phyloP scores from a whole-genome alignment of 2,888 invertebrate genomes.

The Lithophane socia region DNA sequence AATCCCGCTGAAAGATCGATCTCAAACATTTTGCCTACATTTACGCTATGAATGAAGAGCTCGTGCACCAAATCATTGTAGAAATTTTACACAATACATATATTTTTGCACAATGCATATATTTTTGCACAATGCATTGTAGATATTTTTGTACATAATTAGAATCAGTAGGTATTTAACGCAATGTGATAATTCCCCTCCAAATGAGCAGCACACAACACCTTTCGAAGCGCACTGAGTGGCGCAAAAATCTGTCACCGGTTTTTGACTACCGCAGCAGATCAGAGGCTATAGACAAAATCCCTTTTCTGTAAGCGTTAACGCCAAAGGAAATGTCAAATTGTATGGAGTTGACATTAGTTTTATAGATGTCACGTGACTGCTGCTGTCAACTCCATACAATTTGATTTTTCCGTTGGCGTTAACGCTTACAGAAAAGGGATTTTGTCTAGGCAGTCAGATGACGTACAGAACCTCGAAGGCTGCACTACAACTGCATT shows the following conservation, averaged over 20 bases:
- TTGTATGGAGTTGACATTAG: no score
- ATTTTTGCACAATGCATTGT: no score
- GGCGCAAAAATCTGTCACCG: constrained; percentile 22
- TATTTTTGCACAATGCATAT: neutral
- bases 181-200: constrained; percentile 6
- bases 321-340: no score
- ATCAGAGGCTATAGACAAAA: no score
- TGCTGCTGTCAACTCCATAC: no score
- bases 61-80: constrained; percentile 3
- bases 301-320: no score
- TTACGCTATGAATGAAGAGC: neutral
- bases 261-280: constrained; percentile 9
- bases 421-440: no score
- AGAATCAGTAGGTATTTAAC: neutral
- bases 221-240: constrained; percentile 29
- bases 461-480: constrained; percentile 33
- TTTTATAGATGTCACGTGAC: no score
- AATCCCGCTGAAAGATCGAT: neutral
- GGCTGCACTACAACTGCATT: constrained; percentile 11
- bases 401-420: no score
- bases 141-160: no score
- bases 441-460: no score
- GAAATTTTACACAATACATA: no score
- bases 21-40: constrained; percentile 23
- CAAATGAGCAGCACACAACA: neutral